Evolutionary conservation across 2,113 vertebrate genomes (phyloP).

Genomic region (Equus przewalskii): DNA sequence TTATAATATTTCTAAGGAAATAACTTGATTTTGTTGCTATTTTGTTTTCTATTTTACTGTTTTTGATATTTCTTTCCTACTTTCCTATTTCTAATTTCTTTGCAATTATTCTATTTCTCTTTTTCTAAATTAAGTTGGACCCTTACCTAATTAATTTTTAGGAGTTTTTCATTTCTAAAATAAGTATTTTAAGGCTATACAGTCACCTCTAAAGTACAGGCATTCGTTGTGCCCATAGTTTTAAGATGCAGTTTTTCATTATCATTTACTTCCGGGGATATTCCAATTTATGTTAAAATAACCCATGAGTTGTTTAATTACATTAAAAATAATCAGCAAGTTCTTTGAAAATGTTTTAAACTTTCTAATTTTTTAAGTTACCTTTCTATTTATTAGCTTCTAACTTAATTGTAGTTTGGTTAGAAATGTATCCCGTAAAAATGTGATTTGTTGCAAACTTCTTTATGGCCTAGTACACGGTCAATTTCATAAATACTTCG

Average conservation of each 20-base stretch:
- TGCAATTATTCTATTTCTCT: background rate
- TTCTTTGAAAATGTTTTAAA: background rate
- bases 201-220: background rate
- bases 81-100: background rate
- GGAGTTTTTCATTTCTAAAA: background rate
- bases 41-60: background rate
- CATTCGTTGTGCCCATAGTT: background rate
- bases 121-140: background rate
- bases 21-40: background rate
- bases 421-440: background rate
- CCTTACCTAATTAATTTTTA: background rate
- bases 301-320: background rate
- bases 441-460: background rate
- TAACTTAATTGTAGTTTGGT: background rate
- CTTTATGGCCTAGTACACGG: background rate
- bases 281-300: background rate
- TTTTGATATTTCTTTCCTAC: background rate
- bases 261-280: background rate
- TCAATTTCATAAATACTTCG: background rate
- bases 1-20: background rate
- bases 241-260: background rate
- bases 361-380: background rate
- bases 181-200: background rate
- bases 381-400: background rate
- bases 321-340: background rate